phyloP scores from a whole-genome alignment of 2,797 vertebrate genomes.

The Parauchenoglanis ngamensis region DNA sequence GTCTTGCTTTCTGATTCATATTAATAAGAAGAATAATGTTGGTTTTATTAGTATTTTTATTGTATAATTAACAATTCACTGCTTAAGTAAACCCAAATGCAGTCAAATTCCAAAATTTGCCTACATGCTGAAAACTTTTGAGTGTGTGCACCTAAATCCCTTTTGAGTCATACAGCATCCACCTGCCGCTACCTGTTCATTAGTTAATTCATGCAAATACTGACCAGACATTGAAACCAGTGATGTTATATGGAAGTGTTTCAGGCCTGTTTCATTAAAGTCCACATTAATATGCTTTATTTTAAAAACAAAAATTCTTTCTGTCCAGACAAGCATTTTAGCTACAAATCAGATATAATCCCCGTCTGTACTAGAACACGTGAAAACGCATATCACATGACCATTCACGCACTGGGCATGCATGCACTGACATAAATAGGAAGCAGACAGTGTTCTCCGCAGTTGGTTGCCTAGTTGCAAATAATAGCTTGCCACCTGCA shows the following conservation, averaged over 20 bases:
- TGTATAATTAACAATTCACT: background rate
- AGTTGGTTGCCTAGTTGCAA: too few relatives aligned
- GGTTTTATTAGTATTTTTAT: background rate
- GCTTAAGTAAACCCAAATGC: constrained; percentile 2
- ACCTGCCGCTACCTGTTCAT: constrained; percentile 57
- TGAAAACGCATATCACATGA: too few relatives aligned
- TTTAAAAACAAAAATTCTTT: too few relatives aligned
- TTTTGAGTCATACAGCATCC: constrained; percentile 29
- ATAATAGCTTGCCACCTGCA: too few relatives aligned
- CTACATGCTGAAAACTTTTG: background rate
- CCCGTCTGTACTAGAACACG: too few relatives aligned
- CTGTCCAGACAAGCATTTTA: too few relatives aligned
- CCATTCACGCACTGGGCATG: too few relatives aligned
- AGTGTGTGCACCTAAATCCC: too few relatives aligned
- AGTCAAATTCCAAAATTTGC: background rate
- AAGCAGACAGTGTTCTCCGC: too few relatives aligned
- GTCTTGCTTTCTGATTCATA: background rate
- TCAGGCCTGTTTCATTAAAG: background rate
- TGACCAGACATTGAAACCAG: constrained; percentile 8
- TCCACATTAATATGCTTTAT: too few relatives aligned
- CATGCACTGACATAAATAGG: too few relatives aligned
- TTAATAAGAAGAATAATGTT: constrained; percentile 6
- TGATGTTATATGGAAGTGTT: background rate
- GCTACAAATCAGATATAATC: too few relatives aligned
- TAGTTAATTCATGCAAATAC: constrained; percentile 61